Percentiles rank a stretch among this genome's conserved stretches.
phyloP scores from a whole-genome alignment of 1,140 invertebrate genomes.

The Doryteuthis pealeii region DNA sequence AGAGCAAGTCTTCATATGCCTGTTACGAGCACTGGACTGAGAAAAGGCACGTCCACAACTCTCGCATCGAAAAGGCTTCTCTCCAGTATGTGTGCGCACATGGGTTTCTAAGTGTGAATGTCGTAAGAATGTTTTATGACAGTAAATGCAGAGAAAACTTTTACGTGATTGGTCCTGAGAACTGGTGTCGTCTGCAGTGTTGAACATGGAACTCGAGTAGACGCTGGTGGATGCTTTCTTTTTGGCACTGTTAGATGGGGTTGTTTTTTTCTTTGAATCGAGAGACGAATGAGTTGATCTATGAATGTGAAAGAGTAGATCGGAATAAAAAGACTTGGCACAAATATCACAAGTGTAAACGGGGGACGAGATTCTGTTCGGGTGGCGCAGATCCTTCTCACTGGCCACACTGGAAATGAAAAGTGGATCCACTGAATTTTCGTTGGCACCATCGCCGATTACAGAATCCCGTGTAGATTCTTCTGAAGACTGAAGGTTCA shows the following conservation, averaged over 20 bases:
- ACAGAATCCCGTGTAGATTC: no score
- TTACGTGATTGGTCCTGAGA: neutral
- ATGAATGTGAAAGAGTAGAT: neutral
- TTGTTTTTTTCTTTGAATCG: neutral
- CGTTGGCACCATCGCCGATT: no score
- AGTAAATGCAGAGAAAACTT: neutral
- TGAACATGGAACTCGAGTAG: neutral
- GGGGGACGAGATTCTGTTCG: neutral
- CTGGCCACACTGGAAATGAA: no score
- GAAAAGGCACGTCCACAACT: slow-evolving; percentile 13
- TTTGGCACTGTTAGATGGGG: no score
- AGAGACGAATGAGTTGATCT: neutral
- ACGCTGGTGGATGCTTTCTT: neutral
- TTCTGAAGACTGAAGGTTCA: no score
- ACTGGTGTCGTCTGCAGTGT: neutral
- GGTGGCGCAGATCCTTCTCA: no score
- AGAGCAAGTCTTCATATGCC: neutral
- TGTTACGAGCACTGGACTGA: neutral
- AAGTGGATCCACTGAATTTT: no score
- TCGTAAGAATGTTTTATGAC: neutral
- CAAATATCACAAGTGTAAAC: neutral
- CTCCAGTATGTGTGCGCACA: slow-evolving; percentile 15
- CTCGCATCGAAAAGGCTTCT: slow-evolving; percentile 16
- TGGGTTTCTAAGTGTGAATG: slow-evolving; percentile 11
- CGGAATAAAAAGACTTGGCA: neutral